These are phyloP conservation scores for Odontomachus brunneus DNA, from an alignment of 1,140 invertebrate species.

Conservation along the genomic window DNA sequence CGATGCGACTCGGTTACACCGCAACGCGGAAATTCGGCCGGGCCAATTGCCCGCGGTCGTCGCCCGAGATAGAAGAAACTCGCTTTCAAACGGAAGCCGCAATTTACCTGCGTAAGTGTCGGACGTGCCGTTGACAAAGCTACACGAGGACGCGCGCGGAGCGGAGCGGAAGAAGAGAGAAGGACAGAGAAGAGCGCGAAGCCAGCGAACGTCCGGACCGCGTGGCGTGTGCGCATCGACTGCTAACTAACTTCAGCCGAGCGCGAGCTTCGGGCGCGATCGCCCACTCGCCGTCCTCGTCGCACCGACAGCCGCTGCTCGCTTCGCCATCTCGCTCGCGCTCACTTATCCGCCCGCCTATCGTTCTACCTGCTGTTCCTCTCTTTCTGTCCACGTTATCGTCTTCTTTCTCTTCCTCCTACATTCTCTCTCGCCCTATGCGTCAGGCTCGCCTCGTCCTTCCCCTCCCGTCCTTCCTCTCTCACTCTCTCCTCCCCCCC, in stretches of 20 bases:
- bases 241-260: constrained; percentile 82
- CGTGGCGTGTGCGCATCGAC: constrained; percentile 84
- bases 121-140: constrained; percentile 66
- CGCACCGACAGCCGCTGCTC: background rate
- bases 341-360: constrained; percentile 63
- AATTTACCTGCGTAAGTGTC: constrained; percentile 59
- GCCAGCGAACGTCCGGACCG: constrained; percentile 78
- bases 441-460: constrained; percentile 31
- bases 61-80: constrained; percentile 26
- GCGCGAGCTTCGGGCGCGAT: constrained; percentile 75
- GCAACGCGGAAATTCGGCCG: background rate
- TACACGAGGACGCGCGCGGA: constrained; percentile 10
- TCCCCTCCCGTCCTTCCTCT: constrained; percentile 61
- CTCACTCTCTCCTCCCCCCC: constrained; percentile 31
- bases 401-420: background rate
- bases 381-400: background rate
- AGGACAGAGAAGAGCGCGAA: constrained; percentile 58
- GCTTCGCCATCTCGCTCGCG: constrained; percentile 38
- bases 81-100: constrained; percentile 63
- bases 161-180: constrained; percentile 29
- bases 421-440: background rate
- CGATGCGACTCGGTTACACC: background rate
- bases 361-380: constrained; percentile 37
- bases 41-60: background rate
- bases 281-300: constrained; percentile 52